phyloP scores from a whole-genome alignment of 2,113 vertebrate species.

The Onychostoma macrolepis region DNA sequence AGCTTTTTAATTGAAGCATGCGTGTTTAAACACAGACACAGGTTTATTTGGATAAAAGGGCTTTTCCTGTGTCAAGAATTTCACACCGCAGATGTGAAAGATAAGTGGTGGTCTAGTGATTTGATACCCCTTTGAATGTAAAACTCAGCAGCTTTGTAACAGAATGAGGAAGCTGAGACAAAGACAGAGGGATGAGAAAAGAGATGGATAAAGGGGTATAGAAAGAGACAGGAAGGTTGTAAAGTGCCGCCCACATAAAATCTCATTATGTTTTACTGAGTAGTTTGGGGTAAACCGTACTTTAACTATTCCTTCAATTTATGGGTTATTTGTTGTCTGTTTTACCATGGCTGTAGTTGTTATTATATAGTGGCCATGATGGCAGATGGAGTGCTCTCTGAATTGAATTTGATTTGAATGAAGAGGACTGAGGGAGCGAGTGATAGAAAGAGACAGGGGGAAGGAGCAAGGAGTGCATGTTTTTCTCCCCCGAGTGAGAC shows the following conservation, averaged over 20 bases:
- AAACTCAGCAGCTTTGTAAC: constrained; percentile 13
- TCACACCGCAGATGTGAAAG: background rate
- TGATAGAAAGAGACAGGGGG: constrained; percentile 48
- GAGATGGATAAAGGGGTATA: background rate
- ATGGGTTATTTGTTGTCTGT: constrained; percentile 46
- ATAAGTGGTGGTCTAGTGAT: background rate
- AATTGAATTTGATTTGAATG: constrained; percentile 60
- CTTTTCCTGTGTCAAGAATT: constrained; percentile 26
- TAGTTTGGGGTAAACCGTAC: constrained; percentile 15
- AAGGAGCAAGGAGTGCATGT: constrained; percentile 42
- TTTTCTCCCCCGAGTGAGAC: constrained; percentile 55
- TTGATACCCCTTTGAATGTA: constrained; percentile 17
- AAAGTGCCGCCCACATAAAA: constrained; percentile 14
- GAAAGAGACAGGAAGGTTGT: background rate
- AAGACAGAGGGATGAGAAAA: constrained; percentile 1
- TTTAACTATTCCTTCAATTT: constrained; percentile 34
- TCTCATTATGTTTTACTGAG: constrained; percentile 31
- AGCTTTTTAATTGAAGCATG: constrained; percentile 50
- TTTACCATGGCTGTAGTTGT: constrained; percentile 43
- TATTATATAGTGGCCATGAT: constrained; percentile 51
- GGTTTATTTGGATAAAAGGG: constrained; percentile 38
- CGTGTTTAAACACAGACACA: constrained; percentile 51
- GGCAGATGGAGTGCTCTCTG: constrained; percentile 56
- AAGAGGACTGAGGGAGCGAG: constrained; percentile 45
- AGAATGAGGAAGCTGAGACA: background rate